phyloP scores from a whole-genome alignment of 92 coral and sea anemone species.

The Palythoa grandiflora region DNA sequence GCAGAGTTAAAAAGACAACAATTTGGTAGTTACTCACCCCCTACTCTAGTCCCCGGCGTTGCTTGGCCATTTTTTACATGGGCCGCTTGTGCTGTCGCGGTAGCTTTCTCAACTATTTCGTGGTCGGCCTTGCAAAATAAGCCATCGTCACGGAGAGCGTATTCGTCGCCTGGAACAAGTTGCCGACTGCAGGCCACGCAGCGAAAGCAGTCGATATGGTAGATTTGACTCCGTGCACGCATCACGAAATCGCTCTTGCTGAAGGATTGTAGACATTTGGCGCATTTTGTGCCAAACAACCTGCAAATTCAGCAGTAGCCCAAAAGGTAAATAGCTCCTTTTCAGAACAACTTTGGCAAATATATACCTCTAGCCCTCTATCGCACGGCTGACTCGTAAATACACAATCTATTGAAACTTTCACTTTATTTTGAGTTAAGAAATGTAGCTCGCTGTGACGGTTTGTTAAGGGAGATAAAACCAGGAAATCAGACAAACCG shows the following conservation, averaged over 20 bases:
- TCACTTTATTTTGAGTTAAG: constrained; percentile 2
- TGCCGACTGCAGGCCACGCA: constrained; percentile 99
- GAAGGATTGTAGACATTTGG: constrained; percentile 93
- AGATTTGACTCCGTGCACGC: constrained; percentile 96
- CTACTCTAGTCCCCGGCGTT: constrained; percentile 60
- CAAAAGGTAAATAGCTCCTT: constrained; percentile 62
- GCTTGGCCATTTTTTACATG: constrained; percentile 74
- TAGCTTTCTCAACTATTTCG: constrained; percentile 96
- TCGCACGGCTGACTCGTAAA: constrained; percentile 24
- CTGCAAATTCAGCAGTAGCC: constrained; percentile 69
- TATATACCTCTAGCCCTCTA: constrained; percentile 74
- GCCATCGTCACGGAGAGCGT: constrained; percentile 96
- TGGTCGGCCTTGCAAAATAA: constrained; percentile 98
- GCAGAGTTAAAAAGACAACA: constrained; percentile 73
- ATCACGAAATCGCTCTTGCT: constrained; percentile 97
- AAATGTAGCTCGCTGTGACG: constrained; percentile 22
- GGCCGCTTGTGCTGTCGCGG: constrained; percentile 91
- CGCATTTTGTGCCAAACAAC: constrained; percentile 98
- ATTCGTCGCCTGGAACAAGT: constrained; percentile 97
- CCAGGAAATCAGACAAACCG: constrained; percentile 72
- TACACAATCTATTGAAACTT: constrained; percentile 16
- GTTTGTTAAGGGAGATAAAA: constrained; percentile 18
- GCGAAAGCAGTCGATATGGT: constrained; percentile 98
- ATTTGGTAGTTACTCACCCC: constrained; percentile 66
- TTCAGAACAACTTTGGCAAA: constrained; percentile 92